These are phyloP conservation scores for Rousettus madagascariensis DNA, from an alignment of 2,797 vertebrate genomes.

Conservation along the genomic window DNA sequence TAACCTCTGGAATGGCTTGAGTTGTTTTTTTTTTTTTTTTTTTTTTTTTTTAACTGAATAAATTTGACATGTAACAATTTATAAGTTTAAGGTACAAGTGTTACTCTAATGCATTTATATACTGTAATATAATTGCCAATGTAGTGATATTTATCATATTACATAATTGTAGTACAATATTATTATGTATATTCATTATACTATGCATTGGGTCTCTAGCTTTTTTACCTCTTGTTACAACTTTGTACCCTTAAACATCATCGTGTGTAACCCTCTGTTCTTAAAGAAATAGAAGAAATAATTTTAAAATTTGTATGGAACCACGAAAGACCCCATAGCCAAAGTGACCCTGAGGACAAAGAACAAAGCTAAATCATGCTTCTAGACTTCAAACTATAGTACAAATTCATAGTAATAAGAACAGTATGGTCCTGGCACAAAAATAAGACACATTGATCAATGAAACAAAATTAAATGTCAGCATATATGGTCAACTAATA, in stretches of 20 bases:
- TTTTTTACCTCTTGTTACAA: background rate
- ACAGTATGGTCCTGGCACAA: background rate
- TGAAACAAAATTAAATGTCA: background rate
- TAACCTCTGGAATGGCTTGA: background rate
- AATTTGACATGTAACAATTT: background rate
- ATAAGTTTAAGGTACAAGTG: background rate
- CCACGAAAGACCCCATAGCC: background rate
- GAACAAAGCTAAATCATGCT: background rate
- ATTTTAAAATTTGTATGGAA: background rate
- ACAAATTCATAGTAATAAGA: background rate
- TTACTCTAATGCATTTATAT: background rate
- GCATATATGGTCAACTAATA: background rate
- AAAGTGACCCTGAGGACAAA: background rate
- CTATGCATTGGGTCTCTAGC: background rate
- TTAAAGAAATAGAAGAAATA: background rate
- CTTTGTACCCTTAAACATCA: background rate
- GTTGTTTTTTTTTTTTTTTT: background rate
- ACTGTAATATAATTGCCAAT: background rate
- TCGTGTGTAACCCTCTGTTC: background rate
- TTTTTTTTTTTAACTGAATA: background rate
- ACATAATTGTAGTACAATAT: background rate
- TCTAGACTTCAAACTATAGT: background rate
- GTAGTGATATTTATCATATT: background rate
- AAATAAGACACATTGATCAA: background rate
- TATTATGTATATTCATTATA: background rate